Conservation (phyloP, 2,113 vertebrate species). For the Aix galericulata region DNA sequence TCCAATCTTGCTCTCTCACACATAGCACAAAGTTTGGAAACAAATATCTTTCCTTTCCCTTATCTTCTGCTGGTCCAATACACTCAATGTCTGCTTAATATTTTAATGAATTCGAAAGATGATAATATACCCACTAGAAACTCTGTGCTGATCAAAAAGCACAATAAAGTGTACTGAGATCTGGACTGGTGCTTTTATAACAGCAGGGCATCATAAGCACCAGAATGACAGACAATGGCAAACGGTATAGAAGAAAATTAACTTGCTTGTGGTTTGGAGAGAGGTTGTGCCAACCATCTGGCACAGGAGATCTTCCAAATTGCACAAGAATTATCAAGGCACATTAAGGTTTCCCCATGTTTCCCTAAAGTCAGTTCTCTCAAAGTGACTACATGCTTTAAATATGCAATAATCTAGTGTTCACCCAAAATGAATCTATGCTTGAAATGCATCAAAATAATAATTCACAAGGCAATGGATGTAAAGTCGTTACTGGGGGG, state of each 20-base stretch:
- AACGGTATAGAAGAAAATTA: constrained; percentile 19
- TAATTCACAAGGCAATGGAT: background rate
- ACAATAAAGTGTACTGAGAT: background rate
- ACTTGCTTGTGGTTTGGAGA: background rate
- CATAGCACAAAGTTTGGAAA: background rate
- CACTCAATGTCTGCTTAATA: background rate
- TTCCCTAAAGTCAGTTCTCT: background rate
- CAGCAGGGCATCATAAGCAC: constrained; percentile 2
- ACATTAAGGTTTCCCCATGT: background rate
- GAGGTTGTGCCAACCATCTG: constrained; percentile 14
- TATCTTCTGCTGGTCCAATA: constrained; percentile 1
- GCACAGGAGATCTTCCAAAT: background rate
- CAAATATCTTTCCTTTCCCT: background rate
- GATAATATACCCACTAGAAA: background rate
- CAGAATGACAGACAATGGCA: background rate
- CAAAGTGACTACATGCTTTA: background rate
- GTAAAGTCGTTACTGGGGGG: background rate
- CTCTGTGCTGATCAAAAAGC: background rate
- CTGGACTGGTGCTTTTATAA: background rate
- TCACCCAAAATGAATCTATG: background rate
- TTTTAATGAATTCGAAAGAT: constrained; percentile 9
- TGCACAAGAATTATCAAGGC: background rate
- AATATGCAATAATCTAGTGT: background rate
- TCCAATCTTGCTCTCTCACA: background rate
- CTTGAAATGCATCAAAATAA: background rate